phyloP scores from a whole-genome alignment of 2,113 vertebrate genomes.

The Leptobrachium leishanense region DNA sequence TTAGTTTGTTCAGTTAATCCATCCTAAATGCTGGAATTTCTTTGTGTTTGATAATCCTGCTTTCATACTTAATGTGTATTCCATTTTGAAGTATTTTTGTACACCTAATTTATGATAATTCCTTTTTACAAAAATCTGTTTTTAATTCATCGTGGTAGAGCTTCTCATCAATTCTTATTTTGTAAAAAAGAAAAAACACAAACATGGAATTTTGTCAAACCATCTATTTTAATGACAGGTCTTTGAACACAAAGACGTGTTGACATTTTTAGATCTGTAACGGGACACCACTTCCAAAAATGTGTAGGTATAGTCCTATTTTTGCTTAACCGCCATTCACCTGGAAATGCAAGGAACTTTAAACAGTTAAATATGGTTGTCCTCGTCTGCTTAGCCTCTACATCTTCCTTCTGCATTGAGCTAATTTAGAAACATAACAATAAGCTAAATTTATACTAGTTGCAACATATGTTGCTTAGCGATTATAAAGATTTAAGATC shows the following conservation, averaged over 20 bases:
- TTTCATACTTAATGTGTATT: background rate
- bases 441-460: too few relatives aligned
- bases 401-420: too few relatives aligned
- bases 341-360: too few relatives aligned
- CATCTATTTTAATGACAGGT: background rate
- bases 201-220: background rate
- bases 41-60: background rate
- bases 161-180: background rate
- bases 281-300: too few relatives aligned
- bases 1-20: background rate
- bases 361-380: too few relatives aligned
- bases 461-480: too few relatives aligned
- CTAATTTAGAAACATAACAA: too few relatives aligned
- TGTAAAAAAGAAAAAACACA: background rate
- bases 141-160: background rate
- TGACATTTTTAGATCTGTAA: background rate
- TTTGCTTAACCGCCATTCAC: too few relatives aligned
- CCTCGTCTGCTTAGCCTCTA: too few relatives aligned
- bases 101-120: background rate
- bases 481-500: too few relatives aligned
- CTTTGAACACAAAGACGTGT: background rate
- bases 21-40: background rate
- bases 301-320: too few relatives aligned
- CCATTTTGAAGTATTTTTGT: background rate
- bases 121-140: background rate